Evolutionary conservation across 2,113 vertebrate species (phyloP).

Genomic region (Saimiri boliviensis): DNA sequence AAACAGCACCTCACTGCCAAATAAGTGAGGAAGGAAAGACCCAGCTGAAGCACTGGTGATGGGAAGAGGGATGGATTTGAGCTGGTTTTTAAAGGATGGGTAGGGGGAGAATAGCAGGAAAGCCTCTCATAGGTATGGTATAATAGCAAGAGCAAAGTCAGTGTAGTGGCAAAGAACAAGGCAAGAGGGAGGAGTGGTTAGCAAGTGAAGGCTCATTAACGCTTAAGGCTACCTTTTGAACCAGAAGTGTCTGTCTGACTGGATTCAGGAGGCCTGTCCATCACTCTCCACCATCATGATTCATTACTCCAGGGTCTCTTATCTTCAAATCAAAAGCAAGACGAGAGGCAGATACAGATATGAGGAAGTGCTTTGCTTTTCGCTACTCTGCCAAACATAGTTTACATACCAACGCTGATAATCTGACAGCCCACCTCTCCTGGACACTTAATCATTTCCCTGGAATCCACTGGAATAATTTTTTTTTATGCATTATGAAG

Average conservation of each 20-base stretch:
- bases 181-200: background rate
- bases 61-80: background rate
- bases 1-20: background rate
- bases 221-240: conserved; percentile 47
- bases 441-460: conserved; percentile 69
- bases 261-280: background rate
- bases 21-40: background rate
- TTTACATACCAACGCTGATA: conserved; percentile 65
- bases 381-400: conserved; percentile 57
- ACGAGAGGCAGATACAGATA: conserved; percentile 65
- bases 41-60: background rate
- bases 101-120: background rate
- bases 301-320: background rate
- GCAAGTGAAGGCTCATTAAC: background rate
- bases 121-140: background rate
- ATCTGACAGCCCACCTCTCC: conserved; percentile 58
- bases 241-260: conserved; percentile 5
- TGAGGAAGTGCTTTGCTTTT: conserved; percentile 66
- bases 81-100: background rate
- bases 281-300: background rate
- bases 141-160: background rate
- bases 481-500: conserved; percentile 12
- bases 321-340: conserved; percentile 64
- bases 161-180: background rate
- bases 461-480: conserved; percentile 59